Evolutionary conservation across 2,797 vertebrate genomes (phyloP).

Genomic region (Cercopithecus petaurista): DNA sequence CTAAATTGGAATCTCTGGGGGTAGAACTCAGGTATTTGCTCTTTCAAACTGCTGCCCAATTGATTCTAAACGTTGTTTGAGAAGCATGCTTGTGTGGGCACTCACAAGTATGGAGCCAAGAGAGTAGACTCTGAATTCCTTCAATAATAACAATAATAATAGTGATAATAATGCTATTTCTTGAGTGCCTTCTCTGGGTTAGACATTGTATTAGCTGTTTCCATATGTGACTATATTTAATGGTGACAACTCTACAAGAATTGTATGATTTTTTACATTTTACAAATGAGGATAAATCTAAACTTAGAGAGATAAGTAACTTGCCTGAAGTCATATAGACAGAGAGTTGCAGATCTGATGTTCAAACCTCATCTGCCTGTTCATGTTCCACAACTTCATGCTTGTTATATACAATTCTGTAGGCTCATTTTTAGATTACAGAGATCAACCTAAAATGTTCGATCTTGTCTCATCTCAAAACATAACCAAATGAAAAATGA

Average conservation of each 20-base stretch:
- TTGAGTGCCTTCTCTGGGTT: background rate
- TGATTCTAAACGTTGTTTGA: background rate
- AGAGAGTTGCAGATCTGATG: background rate
- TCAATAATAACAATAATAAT: background rate
- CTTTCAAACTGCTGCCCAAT: background rate
- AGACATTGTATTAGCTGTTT: conserved; percentile 5
- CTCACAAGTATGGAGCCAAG: background rate
- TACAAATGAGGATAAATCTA: background rate
- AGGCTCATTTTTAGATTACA: background rate
- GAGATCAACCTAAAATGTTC: background rate
- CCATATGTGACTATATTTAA: background rate
- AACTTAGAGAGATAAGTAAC: background rate
- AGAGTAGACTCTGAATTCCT: background rate
- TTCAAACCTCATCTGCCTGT: background rate
- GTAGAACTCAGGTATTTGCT: background rate
- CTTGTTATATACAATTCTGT: background rate
- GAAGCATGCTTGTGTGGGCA: background rate
- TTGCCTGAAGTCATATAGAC: background rate
- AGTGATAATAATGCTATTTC: background rate
- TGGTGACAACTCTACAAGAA: background rate
- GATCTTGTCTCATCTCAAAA: background rate
- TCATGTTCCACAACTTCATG: background rate
- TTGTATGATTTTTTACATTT: background rate
- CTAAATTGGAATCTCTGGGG: background rate
- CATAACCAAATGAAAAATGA: background rate